A percentile compares a stretch with the other conserved stretches of the same genome.
Evolutionary conservation across 2,888 invertebrate species (phyloP).

Genomic region (Dolichomitus sp.): DNA sequence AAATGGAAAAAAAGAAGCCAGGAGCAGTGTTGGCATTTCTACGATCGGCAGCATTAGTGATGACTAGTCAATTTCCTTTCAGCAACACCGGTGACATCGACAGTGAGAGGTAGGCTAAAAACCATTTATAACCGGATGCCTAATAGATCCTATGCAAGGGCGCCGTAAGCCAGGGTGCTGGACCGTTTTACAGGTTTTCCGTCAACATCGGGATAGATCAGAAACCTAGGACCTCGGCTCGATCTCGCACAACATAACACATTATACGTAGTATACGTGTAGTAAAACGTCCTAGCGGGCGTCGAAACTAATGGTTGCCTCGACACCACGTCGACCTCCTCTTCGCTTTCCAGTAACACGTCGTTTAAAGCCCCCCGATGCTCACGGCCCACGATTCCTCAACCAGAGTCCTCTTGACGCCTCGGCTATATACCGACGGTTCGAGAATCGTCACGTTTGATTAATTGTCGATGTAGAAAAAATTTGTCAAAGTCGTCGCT

Average conservation of each 20-base stretch:
- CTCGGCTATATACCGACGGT: conserved; percentile 66
- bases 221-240: conserved; percentile 54
- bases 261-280: conserved; percentile 13
- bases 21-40: conserved; percentile 26
- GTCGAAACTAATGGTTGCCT: conserved; percentile 70
- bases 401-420: conserved; percentile 51
- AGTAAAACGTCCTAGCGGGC: conserved; percentile 53
- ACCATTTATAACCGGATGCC: conserved; percentile 83
- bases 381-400: conserved; percentile 29
- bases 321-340: conserved; percentile 57
- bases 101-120: conserved; percentile 71
- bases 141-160: conserved; percentile 79
- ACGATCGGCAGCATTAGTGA: conserved; percentile 63
- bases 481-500: conserved; percentile 78
- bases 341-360: conserved; percentile 48
- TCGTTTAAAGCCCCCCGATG: conserved; percentile 36
- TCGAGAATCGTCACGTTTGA: conserved; percentile 75
- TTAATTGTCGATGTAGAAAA: conserved; percentile 81
- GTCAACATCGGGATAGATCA: conserved; percentile 82
- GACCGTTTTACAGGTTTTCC: conserved; percentile 83
- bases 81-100: conserved; percentile 81
- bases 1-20: conserved; percentile 29
- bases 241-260: conserved; percentile 28
- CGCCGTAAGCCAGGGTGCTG: conserved; percentile 72
- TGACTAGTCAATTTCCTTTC: conserved; percentile 84